These are phyloP conservation scores for Zygogramma bicolorata DNA, from an alignment of 2,888 invertebrate species.

Conservation along the genomic window DNA sequence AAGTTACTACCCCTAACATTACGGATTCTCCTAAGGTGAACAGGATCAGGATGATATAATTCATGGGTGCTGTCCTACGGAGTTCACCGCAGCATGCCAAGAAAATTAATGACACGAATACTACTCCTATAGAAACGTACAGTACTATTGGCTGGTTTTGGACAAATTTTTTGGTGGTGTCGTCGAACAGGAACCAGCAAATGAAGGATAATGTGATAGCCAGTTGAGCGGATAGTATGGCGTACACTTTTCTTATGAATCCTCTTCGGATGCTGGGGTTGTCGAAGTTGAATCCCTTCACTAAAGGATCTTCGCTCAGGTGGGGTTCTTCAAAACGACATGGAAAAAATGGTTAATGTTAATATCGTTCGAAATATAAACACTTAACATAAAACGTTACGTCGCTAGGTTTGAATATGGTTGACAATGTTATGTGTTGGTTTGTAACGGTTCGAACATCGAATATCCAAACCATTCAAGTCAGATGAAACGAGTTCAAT, in stretches of 20 bases:
- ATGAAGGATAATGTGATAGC: slow-evolving; percentile 83
- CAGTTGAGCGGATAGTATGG: slow-evolving; percentile 87
- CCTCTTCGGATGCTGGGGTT: slow-evolving; percentile 79
- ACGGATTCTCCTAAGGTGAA: slow-evolving; percentile 89
- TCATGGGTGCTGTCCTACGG: slow-evolving; percentile 86
- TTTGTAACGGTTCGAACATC: no score
- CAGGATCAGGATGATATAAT: slow-evolving; percentile 87
- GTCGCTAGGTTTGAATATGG: no score
- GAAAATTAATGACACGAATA: slow-evolving; percentile 80
- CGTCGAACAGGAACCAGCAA: slow-evolving; percentile 79
- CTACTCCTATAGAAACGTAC: slow-evolving; percentile 60
- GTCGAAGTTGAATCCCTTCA: slow-evolving; percentile 79
- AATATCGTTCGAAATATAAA: no score
- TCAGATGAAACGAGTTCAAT: no score
- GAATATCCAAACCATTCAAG: no score
- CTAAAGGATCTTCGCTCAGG: slow-evolving; percentile 70
- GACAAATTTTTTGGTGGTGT: slow-evolving; percentile 73
- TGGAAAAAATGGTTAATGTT: no score
- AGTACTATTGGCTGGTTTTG: slow-evolving; percentile 71
- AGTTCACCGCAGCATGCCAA: slow-evolving; percentile 90
- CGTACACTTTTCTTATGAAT: slow-evolving; percentile 86
- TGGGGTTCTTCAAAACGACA: slow-evolving; percentile 51
- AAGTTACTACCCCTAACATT: slow-evolving; percentile 80
- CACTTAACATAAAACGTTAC: no score
- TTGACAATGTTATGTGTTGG: no score